Conservation (phyloP, 2,888 invertebrate species). For the Gibbula magus region DNA sequence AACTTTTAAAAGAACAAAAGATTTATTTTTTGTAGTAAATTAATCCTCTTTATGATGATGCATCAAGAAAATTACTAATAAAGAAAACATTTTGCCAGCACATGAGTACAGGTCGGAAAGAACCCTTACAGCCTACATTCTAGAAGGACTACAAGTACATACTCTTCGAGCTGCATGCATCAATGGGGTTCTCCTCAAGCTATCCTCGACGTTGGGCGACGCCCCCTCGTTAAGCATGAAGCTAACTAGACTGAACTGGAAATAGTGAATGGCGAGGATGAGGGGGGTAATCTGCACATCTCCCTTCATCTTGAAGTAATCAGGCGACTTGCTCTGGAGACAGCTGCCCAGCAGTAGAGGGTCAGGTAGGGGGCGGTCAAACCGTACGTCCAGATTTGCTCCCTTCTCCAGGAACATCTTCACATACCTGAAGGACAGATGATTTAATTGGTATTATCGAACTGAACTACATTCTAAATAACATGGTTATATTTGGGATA, state of each 20-base stretch:
- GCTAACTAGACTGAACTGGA: conserved; percentile 69
- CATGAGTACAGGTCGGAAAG: too few relatives aligned
- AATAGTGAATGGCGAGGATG: conserved; percentile 72
- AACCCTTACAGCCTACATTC: too few relatives aligned
- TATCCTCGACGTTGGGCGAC: conserved; percentile 73
- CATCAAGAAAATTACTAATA: too few relatives aligned
- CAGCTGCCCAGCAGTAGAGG: conserved; percentile 61
- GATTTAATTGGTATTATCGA: too few relatives aligned
- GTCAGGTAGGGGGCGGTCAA: conserved; percentile 65
- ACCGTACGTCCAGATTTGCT: conserved; percentile 64
- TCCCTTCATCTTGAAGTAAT: conserved; percentile 56
- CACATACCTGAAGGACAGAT: conserved; percentile 50
- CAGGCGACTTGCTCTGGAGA: conserved; percentile 42
- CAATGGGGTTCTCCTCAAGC: conserved; percentile 72
- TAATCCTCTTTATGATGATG: too few relatives aligned
- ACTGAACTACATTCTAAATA: too few relatives aligned
- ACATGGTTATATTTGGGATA: too few relatives aligned
- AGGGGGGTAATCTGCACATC: conserved; percentile 69
- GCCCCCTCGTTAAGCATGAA: conserved; percentile 72
- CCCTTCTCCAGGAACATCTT: conserved; percentile 62
- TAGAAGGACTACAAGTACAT: conserved; percentile 25
- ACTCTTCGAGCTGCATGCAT: conserved; percentile 76
- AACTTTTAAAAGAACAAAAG: too few relatives aligned
- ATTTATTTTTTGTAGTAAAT: too few relatives aligned
- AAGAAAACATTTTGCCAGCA: too few relatives aligned